Evolutionary conservation across 2,113 vertebrate species (phyloP).

Genomic region (Riparia riparia): DNA sequence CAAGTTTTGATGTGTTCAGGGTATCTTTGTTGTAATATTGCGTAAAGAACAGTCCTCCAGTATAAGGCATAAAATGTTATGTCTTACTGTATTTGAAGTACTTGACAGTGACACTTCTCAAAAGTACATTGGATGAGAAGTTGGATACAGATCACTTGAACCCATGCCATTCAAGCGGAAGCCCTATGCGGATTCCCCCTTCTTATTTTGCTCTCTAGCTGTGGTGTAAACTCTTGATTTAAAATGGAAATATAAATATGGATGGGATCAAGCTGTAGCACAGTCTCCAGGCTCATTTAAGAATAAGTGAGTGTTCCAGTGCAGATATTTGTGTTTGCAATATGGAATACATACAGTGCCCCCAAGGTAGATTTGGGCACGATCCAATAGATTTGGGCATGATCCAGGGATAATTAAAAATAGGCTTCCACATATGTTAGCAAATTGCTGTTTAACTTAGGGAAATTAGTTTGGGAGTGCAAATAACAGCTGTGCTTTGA

Average conservation of each 20-base stretch:
- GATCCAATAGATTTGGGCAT: not conserved
- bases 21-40: not conserved
- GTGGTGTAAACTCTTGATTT: not conserved
- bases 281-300: not conserved
- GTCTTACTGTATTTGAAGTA: not conserved
- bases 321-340: not conserved
- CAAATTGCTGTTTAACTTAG: not conserved
- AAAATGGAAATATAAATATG: not conserved
- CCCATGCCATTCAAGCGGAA: not conserved
- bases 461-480: not conserved
- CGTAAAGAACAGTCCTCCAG: not conserved
- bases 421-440: not conserved
- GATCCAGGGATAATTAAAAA: constrained; percentile 31
- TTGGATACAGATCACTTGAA: not conserved
- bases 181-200: not conserved
- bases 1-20: not conserved
- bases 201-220: not conserved
- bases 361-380: not conserved
- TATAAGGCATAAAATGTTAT: not conserved
- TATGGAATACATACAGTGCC: not conserved
- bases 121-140: not conserved
- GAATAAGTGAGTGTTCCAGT: not conserved
- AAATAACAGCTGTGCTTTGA: not conserved
- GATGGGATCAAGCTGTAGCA: not conserved
- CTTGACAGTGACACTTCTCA: not conserved